Percentiles rank a stretch among this genome's conserved stretches.
Evolutionary conservation across 2,888 invertebrate species (phyloP).

Genomic region (Lycocerus yunnanus): DNA sequence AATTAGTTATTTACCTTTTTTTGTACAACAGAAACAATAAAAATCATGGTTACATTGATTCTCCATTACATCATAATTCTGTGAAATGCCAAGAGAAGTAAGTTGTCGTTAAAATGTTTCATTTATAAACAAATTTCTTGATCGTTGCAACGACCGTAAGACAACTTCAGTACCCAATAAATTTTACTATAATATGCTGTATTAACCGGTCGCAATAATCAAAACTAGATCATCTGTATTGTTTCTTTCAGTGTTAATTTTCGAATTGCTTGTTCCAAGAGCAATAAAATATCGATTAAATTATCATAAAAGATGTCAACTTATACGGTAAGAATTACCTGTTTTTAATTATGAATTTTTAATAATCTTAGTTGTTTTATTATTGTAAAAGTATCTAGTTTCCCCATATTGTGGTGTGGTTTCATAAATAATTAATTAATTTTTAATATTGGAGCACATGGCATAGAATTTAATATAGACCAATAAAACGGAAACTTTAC

Average conservation of each 20-base stretch:
- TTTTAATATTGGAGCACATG: neutral
- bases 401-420: neutral
- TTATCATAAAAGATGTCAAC: neutral
- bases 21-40: neutral
- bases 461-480: too few relatives aligned
- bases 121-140: neutral
- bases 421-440: neutral
- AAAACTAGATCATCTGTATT: neutral
- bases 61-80: neutral
- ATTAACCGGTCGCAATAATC: neutral
- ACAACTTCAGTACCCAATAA: neutral
- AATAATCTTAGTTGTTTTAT: neutral
- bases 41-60: slow-evolving; percentile 1
- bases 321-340: neutral
- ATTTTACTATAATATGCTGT: neutral
- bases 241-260: neutral
- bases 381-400: neutral
- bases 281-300: neutral
- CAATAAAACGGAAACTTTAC: too few relatives aligned
- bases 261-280: neutral
- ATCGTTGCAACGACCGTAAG: neutral
- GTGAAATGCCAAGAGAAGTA: slow-evolving; percentile 1
- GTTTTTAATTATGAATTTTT: neutral
- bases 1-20: neutral
- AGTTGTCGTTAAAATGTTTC: neutral